Base-by-base conservation (phyloP, 2,888 invertebrate genomes). In the Lordiphosa andalusiaca region DNA sequence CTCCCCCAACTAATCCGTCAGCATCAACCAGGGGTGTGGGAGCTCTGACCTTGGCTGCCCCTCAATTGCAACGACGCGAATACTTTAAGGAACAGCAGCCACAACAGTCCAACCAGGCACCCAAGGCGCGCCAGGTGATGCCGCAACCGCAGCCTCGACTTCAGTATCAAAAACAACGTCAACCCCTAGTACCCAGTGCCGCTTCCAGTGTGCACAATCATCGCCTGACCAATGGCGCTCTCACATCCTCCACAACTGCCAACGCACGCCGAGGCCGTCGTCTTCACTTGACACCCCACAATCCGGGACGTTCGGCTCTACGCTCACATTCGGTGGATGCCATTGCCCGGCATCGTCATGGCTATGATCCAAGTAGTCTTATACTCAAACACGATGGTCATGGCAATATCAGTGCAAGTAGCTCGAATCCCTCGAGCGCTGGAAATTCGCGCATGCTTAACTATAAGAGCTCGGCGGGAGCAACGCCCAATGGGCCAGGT, bases 321-420 rank as follows among this genome's bases (percentile, higher is more conserved):
- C 86, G 90, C 54, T 90, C 89, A 13, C 89, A 89, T 73, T 89
- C 89, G 16, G 88, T 89, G 52, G 89, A 90, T 63, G 88, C 89
- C 65, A 88, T 89, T 66, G 87, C 88, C 59, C 84, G 88, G 52
- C 86, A 88, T 21, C 80, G 85, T 56, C 73, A 67, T 39, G 71
- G 75, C 54, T 86, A 87, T 40, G 87, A 87, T 71, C 86, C 87
- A 23, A 80, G 86, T 61, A 86, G 86, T 66, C 68, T 88, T n/a
- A 76, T 88, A 53, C 73, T 88, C 4, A 88, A 88, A 63, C 88
- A 88, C 61, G 88, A 88, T 21, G 87, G 86, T 38, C 76, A 80
- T 44, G 77, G 81, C 33, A 84, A 84, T 36, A 69, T 73, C 7
- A 80, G 83, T 38, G 71, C 67, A 64, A 68, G 83, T 56, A 65